Conservation (phyloP, 2,888 invertebrate species). For the Fissipunctia ypsillon region DNA sequence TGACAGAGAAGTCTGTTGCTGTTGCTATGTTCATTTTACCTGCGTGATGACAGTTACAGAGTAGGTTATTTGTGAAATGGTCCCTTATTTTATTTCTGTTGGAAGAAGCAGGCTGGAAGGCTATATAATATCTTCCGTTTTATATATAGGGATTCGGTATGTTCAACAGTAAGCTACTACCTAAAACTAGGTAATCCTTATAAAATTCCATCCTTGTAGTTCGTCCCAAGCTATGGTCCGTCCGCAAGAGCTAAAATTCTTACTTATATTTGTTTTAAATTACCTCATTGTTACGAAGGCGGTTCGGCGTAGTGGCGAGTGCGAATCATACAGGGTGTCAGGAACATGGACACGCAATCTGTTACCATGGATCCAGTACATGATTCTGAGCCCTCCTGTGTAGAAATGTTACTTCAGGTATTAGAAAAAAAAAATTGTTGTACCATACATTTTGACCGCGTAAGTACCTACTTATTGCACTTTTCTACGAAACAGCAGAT, state of each 20-base stretch:
- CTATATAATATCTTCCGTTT: not conserved
- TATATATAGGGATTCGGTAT: not conserved
- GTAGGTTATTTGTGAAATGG: conserved; percentile 16
- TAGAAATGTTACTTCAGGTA: too few relatives aligned
- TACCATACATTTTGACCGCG: too few relatives aligned
- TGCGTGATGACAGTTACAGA: not conserved
- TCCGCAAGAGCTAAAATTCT: not conserved
- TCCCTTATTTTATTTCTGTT: not conserved
- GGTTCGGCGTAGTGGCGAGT: too few relatives aligned
- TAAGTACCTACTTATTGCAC: too few relatives aligned
- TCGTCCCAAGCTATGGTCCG: not conserved
- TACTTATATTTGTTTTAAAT: not conserved
- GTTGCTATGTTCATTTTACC: conserved; percentile 16
- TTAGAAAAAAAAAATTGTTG: too few relatives aligned
- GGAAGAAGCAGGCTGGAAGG: not conserved
- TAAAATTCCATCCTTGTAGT: not conserved
- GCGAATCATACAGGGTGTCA: too few relatives aligned
- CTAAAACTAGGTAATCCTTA: not conserved
- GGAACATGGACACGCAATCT: too few relatives aligned
- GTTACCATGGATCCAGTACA: too few relatives aligned
- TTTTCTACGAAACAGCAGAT: too few relatives aligned
- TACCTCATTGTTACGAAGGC: too few relatives aligned
- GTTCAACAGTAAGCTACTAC: not conserved
- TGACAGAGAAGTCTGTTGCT: not conserved
- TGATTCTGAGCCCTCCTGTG: too few relatives aligned